Conservation (phyloP, 2,888 invertebrate genomes). For the Amiota communis region DNA sequence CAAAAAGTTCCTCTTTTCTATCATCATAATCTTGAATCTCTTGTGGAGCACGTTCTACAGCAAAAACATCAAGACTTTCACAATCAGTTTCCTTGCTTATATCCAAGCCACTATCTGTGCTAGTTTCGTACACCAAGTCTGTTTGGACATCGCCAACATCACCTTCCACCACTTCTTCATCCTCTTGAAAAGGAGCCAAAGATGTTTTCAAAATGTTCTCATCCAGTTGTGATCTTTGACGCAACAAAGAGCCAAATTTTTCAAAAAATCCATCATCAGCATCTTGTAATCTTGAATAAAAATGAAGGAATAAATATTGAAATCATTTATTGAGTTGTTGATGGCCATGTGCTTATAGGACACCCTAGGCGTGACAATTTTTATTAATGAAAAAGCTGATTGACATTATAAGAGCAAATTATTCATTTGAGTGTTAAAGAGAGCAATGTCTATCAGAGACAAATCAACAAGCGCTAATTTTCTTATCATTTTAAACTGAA, state of each 20-base stretch:
- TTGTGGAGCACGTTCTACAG: conserved; percentile 40
- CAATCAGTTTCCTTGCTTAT: conserved; percentile 43
- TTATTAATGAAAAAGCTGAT: no score
- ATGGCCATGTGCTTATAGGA: no score
- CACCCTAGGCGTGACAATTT: no score
- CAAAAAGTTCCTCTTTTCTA: conserved; percentile 75
- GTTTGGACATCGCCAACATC: conserved; percentile 31
- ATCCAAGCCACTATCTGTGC: conserved; percentile 31
- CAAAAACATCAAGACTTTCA: conserved; percentile 52
- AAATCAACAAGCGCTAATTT: no score
- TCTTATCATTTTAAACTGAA: no score
- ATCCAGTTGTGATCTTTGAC: conserved; percentile 77
- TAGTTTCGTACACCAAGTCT: conserved; percentile 35
- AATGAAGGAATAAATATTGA: background rate
- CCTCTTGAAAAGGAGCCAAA: conserved; percentile 74
- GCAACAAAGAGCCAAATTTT: conserved; percentile 83
- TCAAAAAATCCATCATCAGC: conserved; percentile 89
- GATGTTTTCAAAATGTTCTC: conserved; percentile 72
- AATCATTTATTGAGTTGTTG: background rate
- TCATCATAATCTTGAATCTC: conserved; percentile 45
- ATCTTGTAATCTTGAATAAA: conserved; percentile 77
- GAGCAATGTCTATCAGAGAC: no score
- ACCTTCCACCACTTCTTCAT: conserved; percentile 52
- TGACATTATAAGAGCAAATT: no score
- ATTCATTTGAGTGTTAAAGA: no score